phyloP scores from a whole-genome alignment of 35 echinoderm and acorn worm species.

The Lytechinus variegatus region DNA sequence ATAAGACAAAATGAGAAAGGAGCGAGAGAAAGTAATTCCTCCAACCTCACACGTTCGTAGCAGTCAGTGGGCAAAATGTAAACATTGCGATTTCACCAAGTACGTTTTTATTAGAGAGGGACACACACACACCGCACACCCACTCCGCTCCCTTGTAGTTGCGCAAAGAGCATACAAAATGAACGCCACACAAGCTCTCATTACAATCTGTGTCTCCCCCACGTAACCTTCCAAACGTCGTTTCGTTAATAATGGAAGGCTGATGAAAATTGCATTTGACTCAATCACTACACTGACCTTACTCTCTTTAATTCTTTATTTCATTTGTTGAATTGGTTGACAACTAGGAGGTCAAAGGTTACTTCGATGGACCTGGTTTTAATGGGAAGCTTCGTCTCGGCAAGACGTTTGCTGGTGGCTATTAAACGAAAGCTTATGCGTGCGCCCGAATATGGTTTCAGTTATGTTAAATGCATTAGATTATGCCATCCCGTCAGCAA shows the following conservation, averaged over 20 bases:
- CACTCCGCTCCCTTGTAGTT: neutral
- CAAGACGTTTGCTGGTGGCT: neutral
- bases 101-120: neutral
- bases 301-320: neutral
- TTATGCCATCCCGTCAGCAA: neutral
- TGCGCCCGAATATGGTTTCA: neutral
- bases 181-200: neutral
- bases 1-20: neutral
- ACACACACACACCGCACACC: constrained; percentile 18
- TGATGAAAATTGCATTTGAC: neutral
- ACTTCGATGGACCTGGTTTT: neutral
- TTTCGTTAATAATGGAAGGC: neutral
- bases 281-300: neutral
- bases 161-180: neutral
- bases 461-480: neutral
- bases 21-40: neutral
- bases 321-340: neutral
- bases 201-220: neutral
- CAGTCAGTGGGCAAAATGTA: neutral
- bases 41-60: neutral
- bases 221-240: neutral
- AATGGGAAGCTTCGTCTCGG: neutral
- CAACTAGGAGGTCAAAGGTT: neutral
- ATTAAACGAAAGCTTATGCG: neutral
- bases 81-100: neutral